Evolutionary conservation across 2,797 vertebrate genomes (phyloP).

Genomic region (Poecilia picta): DNA sequence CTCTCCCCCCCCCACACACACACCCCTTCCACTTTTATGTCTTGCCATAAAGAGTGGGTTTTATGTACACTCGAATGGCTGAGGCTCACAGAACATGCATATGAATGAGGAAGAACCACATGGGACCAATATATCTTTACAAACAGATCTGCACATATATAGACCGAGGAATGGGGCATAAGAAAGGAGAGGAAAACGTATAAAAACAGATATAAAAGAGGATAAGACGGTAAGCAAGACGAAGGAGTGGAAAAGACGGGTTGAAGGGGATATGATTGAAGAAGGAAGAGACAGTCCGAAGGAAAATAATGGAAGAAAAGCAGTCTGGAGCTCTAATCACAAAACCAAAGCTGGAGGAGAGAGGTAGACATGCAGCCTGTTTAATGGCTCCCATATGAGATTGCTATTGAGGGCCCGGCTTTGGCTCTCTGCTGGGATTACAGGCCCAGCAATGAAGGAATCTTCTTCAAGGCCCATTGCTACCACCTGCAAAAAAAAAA

Average conservation of each 20-base stretch:
- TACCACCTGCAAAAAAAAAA: conserved; percentile 70
- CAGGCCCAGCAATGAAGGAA: conserved; percentile 46
- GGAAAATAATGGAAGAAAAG: conserved; percentile 46
- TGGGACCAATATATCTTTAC: conserved; percentile 76
- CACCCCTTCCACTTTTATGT: conserved; percentile 75
- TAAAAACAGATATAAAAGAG: conserved; percentile 51
- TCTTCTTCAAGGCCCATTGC: conserved; percentile 62
- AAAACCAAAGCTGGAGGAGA: conserved; percentile 72
- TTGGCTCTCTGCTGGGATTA: conserved; percentile 61
- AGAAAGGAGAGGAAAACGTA: conserved; percentile 39
- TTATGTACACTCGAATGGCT: conserved; percentile 83
- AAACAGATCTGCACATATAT: conserved; percentile 70
- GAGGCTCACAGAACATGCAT: conserved; percentile 80
- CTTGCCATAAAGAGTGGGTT: conserved; percentile 78
- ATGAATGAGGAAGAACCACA: conserved; percentile 76
- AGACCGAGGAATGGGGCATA: conserved; percentile 23
- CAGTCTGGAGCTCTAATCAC: conserved; percentile 70
- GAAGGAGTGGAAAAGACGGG: conserved; percentile 40
- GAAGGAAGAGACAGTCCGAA: conserved; percentile 48
- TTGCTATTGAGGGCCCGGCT: conserved; percentile 73
- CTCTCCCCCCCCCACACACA: conserved; percentile 57
- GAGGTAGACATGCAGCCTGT: conserved; percentile 67
- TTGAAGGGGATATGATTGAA: conserved; percentile 37
- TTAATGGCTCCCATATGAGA: conserved; percentile 76
- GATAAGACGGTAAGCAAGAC: conserved; percentile 40